Percentiles rank a stretch among this genome's conserved stretches.
Evolutionary conservation across 1,140 invertebrate genomes (phyloP).

Genomic region (Dufourea novaeangliae): DNA sequence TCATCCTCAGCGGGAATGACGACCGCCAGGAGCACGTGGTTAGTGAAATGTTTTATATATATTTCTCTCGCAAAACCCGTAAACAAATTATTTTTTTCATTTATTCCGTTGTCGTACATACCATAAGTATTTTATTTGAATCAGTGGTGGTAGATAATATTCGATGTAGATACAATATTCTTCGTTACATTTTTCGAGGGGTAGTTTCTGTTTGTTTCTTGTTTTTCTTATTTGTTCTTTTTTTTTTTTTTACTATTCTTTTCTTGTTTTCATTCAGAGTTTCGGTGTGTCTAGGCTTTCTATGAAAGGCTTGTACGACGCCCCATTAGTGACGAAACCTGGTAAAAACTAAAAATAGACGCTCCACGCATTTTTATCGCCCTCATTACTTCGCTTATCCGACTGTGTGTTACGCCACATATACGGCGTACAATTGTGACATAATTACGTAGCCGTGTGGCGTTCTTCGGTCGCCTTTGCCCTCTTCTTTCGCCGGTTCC

Average conservation of each 20-base stretch:
- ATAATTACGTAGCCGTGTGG: constrained; percentile 32
- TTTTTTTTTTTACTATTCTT: background rate
- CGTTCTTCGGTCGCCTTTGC: background rate
- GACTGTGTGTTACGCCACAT: constrained; percentile 29
- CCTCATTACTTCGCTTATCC: constrained; percentile 36
- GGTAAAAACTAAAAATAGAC: constrained; percentile 34
- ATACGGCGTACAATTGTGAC: constrained; percentile 30
- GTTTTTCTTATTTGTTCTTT: background rate
- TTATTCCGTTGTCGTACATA: background rate
- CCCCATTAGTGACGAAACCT: background rate
- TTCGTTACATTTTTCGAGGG: background rate
- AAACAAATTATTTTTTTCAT: background rate
- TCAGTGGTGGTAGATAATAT: background rate
- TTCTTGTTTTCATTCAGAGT: background rate
- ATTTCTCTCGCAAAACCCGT: background rate
- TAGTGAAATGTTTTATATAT: constrained; percentile 56
- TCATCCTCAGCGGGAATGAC: constrained; percentile 69
- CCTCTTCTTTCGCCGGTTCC: constrained; percentile 14
- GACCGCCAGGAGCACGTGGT: constrained; percentile 76
- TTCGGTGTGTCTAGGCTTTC: background rate
- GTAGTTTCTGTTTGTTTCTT: background rate
- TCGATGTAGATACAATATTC: too few relatives aligned
- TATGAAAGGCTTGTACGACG: background rate
- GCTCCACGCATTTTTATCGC: constrained; percentile 32
- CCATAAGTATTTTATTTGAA: background rate